A percentile compares a stretch with the other conserved stretches of the same genome.
Conservation (phyloP, 1,140 invertebrate genomes). For the Elymnias hypermnestra region DNA sequence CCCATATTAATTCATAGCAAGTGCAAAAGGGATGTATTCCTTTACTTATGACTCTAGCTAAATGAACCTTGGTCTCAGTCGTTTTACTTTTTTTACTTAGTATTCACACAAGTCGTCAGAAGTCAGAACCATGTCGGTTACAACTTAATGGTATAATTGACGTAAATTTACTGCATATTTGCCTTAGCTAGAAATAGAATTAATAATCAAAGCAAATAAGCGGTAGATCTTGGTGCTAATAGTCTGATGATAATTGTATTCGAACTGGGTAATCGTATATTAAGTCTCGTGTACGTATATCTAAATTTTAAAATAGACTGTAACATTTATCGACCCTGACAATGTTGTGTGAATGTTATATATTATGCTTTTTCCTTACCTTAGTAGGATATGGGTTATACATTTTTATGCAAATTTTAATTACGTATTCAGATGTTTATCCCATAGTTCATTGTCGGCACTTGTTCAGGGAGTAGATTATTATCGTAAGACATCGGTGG, state of each 20-base stretch:
- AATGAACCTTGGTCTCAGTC: constrained; percentile 42
- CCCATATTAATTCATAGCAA: not conserved
- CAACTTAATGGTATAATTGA: constrained; percentile 4
- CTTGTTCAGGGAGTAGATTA: no score
- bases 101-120: constrained; percentile 29
- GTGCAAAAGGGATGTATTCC: constrained; percentile 22
- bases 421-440: no score
- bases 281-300: no score
- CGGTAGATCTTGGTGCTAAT: not conserved
- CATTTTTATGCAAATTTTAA: no score
- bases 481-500: no score
- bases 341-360: no score
- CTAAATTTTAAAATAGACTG: no score
- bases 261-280: not conserved
- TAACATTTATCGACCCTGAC: no score
- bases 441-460: no score
- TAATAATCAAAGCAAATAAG: not conserved
- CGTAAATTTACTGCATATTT: not conserved
- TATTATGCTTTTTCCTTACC: no score
- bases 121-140: constrained; percentile 22
- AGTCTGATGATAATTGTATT: not conserved
- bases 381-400: no score
- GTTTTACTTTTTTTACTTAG: constrained; percentile 19
- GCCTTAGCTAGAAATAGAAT: constrained; percentile 1
- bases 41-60: constrained; percentile 13